A percentile compares a stretch with the other conserved stretches of the same genome.
Conservation (phyloP, 2,113 vertebrate species). For the Mesocricetus auratus region DNA sequence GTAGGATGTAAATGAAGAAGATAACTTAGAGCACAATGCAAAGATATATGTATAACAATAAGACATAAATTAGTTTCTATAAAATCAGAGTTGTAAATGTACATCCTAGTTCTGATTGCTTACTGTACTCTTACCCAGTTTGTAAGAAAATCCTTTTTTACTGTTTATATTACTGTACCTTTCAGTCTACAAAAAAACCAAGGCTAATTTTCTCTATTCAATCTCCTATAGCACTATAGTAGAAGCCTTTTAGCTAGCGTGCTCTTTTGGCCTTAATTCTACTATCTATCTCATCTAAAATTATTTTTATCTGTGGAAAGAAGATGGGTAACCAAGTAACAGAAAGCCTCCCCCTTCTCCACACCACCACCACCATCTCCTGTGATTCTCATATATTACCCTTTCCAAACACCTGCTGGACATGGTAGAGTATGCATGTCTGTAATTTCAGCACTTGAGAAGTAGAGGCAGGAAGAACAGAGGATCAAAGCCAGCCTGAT, state of each 20-base stretch:
- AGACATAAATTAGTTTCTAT: not conserved
- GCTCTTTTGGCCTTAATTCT: not conserved
- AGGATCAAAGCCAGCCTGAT: not conserved
- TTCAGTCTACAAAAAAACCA: not conserved
- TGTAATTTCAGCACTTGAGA: not conserved
- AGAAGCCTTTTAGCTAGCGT: not conserved
- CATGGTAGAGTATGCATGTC: not conserved
- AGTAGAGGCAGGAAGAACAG: not conserved
- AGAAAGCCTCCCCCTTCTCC: not conserved
- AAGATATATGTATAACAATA: slow-evolving; percentile 41
- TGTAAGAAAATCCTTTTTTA: slow-evolving; percentile 22
- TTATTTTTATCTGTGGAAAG: not conserved
- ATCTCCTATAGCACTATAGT: not conserved
- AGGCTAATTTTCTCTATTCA: not conserved
- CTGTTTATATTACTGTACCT: not conserved
- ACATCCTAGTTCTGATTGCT: slow-evolving; percentile 36
- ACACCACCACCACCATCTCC: not conserved
- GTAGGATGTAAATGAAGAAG: not conserved
- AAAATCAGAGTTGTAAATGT: slow-evolving; percentile 1
- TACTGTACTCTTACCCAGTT: not conserved
- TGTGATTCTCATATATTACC: not conserved
- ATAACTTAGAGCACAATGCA: not conserved
- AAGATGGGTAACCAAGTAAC: not conserved
- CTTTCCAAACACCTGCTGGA: not conserved
- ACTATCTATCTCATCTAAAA: slow-evolving; percentile 19